Base-by-base conservation (phyloP, 2,797 vertebrate species). In the Borostomias antarcticus region DNA sequence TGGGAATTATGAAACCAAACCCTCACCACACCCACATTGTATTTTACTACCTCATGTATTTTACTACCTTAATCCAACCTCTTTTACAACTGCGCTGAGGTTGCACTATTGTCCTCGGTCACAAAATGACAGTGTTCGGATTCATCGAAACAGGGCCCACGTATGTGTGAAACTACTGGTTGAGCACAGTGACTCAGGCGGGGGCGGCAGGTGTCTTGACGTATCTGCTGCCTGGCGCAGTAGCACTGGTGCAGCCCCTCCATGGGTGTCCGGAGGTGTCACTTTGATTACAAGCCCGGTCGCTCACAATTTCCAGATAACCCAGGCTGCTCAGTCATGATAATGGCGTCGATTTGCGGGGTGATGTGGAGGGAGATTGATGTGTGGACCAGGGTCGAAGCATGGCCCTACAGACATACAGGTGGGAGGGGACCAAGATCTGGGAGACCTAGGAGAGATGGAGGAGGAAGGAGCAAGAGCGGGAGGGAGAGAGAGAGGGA, bases 281-380 rank as follows among this genome's bases (percentile, higher is more conserved):
- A 72, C 60, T 71, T 69, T 69, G 68, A 74, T 71, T 63, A 75
- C 57, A 51, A 72, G 52, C 50, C 1, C 32, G 13, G 69, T 48
- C 58, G 10, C 48, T 53, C 37, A 62, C 51, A 15, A 30, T 71
- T 69, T 60, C 25, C 58, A 64, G 29, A 53, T 51, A 58, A 62
- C 23, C n/a, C 29, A 29, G 33, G 47, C 21, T 58, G 35, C 57
- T 72, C 26, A 26, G 56, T 72, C 66, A 66, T 35, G 5, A 52
- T 61, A 59, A 66, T 51, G 29, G 23, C 9, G 33, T 66, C 64
- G 57, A 61, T 70, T 73, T 76, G 62, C 62, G 29, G 50, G n/a
- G 47, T 28, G 54, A 59, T 52, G 62, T 26, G 15, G 30, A 13
- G 51, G 6, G 19, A 4, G 48, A 64, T 58, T 54, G 58, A 69